Percentiles rank a stretch among this genome's conserved stretches.
Conservation (phyloP, 2,113 vertebrate genomes). For the Catharus fuscescens region DNA sequence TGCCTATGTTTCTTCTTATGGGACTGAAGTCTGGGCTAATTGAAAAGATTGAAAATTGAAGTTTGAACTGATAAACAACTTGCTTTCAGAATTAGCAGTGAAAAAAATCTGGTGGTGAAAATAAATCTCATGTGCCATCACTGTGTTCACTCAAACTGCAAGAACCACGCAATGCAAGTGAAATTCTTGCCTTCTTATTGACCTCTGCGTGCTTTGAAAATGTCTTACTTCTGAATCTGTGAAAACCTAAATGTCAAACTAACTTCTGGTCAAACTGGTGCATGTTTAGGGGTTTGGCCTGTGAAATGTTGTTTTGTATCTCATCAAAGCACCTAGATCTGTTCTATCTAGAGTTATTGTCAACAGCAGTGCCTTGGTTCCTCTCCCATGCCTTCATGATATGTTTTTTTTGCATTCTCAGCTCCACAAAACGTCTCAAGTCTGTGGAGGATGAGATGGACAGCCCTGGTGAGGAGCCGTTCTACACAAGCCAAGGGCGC, state of each 20-base stretch:
- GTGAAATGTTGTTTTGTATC: neutral
- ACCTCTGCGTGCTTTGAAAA: neutral
- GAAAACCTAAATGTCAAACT: neutral
- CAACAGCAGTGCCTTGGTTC: neutral
- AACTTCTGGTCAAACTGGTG: neutral
- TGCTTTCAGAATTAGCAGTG: neutral
- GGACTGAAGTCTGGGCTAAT: neutral
- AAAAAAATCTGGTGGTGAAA: neutral
- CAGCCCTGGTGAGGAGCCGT: constrained; percentile 96
- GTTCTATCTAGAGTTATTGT: neutral
- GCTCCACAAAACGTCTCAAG: constrained; percentile 98
- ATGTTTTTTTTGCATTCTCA: constrained; percentile 50
- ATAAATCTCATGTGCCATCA: neutral
- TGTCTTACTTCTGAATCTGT: neutral
- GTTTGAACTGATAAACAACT: neutral
- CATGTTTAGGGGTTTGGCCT: neutral
- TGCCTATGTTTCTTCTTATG: neutral
- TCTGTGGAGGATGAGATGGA: constrained; percentile 99
- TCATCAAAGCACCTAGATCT: neutral
- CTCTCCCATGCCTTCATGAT: neutral
- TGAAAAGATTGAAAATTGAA: neutral
- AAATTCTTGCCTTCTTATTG: neutral
- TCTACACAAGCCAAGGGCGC: constrained; percentile 94
- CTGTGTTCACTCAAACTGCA: neutral
- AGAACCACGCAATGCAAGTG: neutral